A percentile compares a stretch with the other conserved stretches of the same genome.
phyloP scores from a whole-genome alignment of 2,888 invertebrate genomes.

The Artemia sp. region DNA sequence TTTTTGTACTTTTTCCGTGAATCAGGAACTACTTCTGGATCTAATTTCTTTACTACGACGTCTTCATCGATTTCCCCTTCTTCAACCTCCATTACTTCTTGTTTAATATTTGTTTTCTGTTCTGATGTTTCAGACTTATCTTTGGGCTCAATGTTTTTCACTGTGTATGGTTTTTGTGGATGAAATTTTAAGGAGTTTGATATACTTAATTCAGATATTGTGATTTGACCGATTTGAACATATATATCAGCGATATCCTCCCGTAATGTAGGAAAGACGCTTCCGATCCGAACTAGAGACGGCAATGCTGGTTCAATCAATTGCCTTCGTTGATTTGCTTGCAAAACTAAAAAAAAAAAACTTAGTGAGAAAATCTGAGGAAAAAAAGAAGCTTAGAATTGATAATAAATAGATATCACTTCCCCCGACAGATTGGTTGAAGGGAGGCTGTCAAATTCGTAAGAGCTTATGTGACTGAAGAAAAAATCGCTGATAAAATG shows the following conservation, averaged over 20 bases:
- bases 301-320: conserved; percentile 69
- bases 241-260: conserved; percentile 73
- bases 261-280: conserved; percentile 75
- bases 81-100: conserved; percentile 17
- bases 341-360: conserved; percentile 41
- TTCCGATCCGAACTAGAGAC: conserved; percentile 65
- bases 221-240: conserved; percentile 65
- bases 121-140: background rate
- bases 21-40: background rate
- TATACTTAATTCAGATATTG: conserved; percentile 63
- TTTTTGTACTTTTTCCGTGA: conserved; percentile 2
- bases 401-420: background rate
- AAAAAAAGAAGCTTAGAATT: background rate
- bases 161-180: background rate
- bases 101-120: conserved; percentile 8
- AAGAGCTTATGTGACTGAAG: no score
- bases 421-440: background rate
- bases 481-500: no score
- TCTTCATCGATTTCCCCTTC: background rate
- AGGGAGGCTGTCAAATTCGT: no score
- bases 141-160: background rate
- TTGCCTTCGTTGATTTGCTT: conserved; percentile 56
- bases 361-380: no score
- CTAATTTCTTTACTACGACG: background rate
- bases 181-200: conserved; percentile 15